Evolutionary conservation across 1,140 invertebrate species (phyloP), one percentile per base, ranked within the genome.

Genomic region (Druon quercuslanigerum): DNA sequence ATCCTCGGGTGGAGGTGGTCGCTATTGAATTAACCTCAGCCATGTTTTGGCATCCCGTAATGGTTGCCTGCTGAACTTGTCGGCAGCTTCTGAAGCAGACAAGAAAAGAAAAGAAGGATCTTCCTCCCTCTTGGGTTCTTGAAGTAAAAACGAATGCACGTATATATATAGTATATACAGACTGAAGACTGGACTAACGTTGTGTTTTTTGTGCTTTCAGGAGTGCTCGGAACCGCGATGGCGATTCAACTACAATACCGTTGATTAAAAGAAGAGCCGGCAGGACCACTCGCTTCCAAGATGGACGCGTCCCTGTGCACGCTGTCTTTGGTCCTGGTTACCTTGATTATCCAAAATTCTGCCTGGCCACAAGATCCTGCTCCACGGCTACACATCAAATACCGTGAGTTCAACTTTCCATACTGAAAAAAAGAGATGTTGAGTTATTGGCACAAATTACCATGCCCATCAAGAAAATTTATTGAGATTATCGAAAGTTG

Each of bases 321-420:
- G 20, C 25, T 66, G 60, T 13, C 60, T 66, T 46, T 66, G 60
- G 60, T 82, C 84, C 46, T 72, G n/a, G 71, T 87, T 82, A 83
- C 84, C 80, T 75, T 88, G 74, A 79, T 87, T 80, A 83, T 77
- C 56, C 84, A 80, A 73, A 84, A 82, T 71, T 78, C 84, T 70
- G 87, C 88, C 51, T 90, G 89, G 89, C 89, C 88, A 51, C 86
- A 87, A 77, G 89, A 90, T 82, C 87, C 89, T 13, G 77, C 88
- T 78, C 87, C 89, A 50, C 83, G 84, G 81, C 79, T 90, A 60
- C 88, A 88, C 81, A 81, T 90, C 84, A 90, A 89, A 82, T 83
- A 89, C 79, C 87, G 89, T 90, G 73, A 90, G 89, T 90, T 50
- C 56, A 33, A 33, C 3, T 5, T 33, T 33, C 4, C 25, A 33